Evolutionary conservation across 2,113 vertebrate species (phyloP), one percentile per base, ranked within the genome.

Genomic region (Gorsachius goisagi): DNA sequence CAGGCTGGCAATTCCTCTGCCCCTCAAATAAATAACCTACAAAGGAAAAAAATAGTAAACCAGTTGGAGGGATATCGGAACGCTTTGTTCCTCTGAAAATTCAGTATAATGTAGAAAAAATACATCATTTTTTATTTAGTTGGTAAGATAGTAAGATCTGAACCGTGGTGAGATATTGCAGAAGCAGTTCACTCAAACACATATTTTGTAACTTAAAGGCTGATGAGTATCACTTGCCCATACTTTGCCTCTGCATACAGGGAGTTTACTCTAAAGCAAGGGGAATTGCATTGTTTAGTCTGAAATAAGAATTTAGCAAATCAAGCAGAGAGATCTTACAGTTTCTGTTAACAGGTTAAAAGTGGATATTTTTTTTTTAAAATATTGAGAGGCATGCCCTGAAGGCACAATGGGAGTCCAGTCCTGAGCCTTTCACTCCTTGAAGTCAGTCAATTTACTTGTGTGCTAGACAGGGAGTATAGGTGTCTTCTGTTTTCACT

Each of bases 1-100:
- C 24, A 95, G 23, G 26, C 69, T 81, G 20, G 19, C 62, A 39
- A 67, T 91, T 91, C 92, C 86, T 89, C 60, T 89, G 41, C 75
- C 56, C 49, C 52, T 94, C 79, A 96, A 79, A 71, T 80, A 83
- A 56, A 94, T 92, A 5, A 91, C 74, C 90, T 97, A 49, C 56
- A 83, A 91, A 60, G 66, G 47, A 47, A 78, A 75, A 88, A 52
- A 50, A 49, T 8, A 37, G 6, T 47, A 49, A 76, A 52, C 58
- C 27, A 32, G 6, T n/a, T 63, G 53, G 19, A 63, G 19, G 35
- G 10, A 49, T 30, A 52, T 5, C 30, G 37, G 41, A 62, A 12
- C 2, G 14, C 32, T 52, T 91, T 82, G 17, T 55, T 86, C 78
- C 26, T 78, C 22, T 63, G 37, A 41, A 58, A 60, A 49, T 49